Conservation (phyloP, 2,888 invertebrate species). For the Cantharis flavilabris region DNA sequence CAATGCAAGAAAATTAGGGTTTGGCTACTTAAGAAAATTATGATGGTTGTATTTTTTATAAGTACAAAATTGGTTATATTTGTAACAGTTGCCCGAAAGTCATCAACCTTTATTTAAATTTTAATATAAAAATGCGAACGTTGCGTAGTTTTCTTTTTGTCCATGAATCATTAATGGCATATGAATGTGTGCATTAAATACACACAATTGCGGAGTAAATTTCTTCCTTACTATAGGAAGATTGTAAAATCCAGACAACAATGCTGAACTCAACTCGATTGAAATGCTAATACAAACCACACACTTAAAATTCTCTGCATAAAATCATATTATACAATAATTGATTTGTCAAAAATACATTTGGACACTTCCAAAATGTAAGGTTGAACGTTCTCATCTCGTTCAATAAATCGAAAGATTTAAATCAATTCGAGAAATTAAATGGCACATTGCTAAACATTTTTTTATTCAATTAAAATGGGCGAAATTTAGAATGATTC, state of each 20-base stretch:
- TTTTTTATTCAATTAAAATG: slow-evolving; percentile 6
- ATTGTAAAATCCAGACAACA: slow-evolving; percentile 27
- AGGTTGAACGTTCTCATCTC: not conserved
- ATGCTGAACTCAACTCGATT: slow-evolving; percentile 7
- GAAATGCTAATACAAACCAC: not conserved
- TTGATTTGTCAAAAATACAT: not conserved
- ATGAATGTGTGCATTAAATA: not conserved
- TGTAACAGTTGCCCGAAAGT: slow-evolving; percentile 6
- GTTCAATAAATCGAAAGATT: not conserved
- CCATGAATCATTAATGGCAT: not conserved
- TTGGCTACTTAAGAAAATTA: not conserved
- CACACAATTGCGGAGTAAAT: slow-evolving; percentile 1
- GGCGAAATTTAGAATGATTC: slow-evolving; percentile 10
- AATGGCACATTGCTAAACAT: not conserved
- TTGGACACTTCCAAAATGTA: not conserved
- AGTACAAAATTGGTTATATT: not conserved
- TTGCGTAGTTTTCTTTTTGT: slow-evolving; percentile 3
- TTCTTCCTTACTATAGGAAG: slow-evolving; percentile 8
- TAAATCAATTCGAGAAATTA: slow-evolving; percentile 2
- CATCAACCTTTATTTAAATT: slow-evolving; percentile 16
- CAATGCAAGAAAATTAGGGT: not conserved
- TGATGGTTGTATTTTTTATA: not conserved
- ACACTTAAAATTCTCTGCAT: not conserved
- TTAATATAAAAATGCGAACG: slow-evolving; percentile 6
- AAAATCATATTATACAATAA: not conserved